Percentiles rank a stretch among this genome's conserved stretches.
phyloP scores from a whole-genome alignment of 2,888 invertebrate genomes.

The Mythimna pallens region DNA sequence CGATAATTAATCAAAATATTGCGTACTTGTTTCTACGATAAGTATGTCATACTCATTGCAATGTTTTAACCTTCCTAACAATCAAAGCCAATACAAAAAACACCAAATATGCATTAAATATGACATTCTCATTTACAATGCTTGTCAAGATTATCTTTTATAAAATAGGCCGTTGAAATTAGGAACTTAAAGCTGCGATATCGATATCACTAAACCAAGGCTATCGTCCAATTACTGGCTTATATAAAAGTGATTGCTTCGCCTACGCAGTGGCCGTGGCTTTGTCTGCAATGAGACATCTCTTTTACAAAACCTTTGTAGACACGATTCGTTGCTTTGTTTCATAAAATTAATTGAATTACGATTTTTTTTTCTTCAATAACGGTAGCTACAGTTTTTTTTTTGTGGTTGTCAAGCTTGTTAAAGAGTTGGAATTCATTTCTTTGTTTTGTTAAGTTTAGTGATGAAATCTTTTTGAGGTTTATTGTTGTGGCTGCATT shows the following conservation, averaged over 20 bases:
- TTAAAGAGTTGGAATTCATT: not conserved
- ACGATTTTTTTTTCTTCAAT: not conserved
- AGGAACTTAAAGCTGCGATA: conserved; percentile 56
- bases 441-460: not conserved
- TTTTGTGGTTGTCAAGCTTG: conserved; percentile 1
- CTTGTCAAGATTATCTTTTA: conserved; percentile 58
- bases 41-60: not conserved
- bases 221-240: conserved; percentile 55
- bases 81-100: conserved; percentile 23
- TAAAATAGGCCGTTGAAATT: conserved; percentile 57
- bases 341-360: conserved; percentile 32
- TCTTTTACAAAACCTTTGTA: conserved; percentile 43
- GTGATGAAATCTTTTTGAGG: conserved; percentile 3
- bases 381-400: not conserved
- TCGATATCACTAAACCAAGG: conserved; percentile 66
- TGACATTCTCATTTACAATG: conserved; percentile 55
- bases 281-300: conserved; percentile 75
- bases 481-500: not conserved
- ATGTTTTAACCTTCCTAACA: conserved; percentile 29
- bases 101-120: conserved; percentile 52
- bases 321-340: conserved; percentile 15
- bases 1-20: conserved; percentile 39
- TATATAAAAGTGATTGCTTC: conserved; percentile 64
- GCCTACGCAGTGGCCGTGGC: conserved; percentile 66
- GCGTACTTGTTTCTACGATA: conserved; percentile 10